phyloP scores from a whole-genome alignment of 2,888 invertebrate species.

The Leptopterna dolabrata region DNA sequence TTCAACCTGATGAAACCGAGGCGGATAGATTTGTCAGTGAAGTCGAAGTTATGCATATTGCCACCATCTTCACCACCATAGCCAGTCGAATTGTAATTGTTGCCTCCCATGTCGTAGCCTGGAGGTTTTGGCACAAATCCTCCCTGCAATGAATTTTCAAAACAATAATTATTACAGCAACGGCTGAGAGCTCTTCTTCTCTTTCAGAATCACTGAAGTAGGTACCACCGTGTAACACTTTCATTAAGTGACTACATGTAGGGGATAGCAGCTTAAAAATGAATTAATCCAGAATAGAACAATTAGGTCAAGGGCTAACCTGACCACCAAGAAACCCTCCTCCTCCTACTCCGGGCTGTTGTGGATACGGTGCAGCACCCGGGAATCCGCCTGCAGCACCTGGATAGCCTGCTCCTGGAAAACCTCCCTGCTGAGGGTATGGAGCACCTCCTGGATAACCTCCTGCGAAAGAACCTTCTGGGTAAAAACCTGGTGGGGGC shows the following conservation, averaged over 20 bases:
- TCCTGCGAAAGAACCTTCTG: conserved; percentile 38
- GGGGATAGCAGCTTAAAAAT: neutral
- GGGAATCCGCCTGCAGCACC: conserved; percentile 61
- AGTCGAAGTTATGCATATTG: conserved; percentile 76
- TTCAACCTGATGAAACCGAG: conserved; percentile 80
- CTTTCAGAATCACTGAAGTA: neutral
- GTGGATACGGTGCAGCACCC: conserved; percentile 60
- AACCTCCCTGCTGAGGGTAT: conserved; percentile 14
- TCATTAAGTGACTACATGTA: no score
- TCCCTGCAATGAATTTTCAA: neutral
- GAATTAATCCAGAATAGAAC: neutral
- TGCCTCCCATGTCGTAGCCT: conserved; percentile 54
- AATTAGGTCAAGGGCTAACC: neutral
- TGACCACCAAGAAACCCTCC: conserved; percentile 58
- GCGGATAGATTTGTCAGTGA: conserved; percentile 78
- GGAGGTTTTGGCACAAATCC: conserved; percentile 50
- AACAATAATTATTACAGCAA: neutral
- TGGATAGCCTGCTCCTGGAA: conserved; percentile 14
- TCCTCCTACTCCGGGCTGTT: conserved; percentile 46
- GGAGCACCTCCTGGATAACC: conserved; percentile 37
- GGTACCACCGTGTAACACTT: no score
- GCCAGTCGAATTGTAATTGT: conserved; percentile 53
- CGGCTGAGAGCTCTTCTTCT: neutral
- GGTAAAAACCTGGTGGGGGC: conserved; percentile 60
- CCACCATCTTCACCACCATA: conserved; percentile 66